phyloP scores from a whole-genome alignment of 2,888 invertebrate species.

The Acanthosoma haemorrhoidale region DNA sequence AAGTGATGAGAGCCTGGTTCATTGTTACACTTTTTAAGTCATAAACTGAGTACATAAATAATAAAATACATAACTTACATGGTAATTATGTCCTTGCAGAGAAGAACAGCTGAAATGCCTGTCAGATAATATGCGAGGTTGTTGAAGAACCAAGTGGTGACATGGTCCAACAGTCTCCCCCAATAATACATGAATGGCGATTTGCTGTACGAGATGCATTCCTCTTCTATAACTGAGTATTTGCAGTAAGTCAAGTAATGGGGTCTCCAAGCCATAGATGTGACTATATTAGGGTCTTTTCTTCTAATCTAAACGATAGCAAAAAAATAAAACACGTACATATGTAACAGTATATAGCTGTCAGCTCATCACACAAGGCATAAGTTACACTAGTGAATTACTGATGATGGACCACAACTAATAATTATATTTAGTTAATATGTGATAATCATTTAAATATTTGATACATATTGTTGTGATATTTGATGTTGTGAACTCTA shows the following conservation, averaged over 20 bases:
- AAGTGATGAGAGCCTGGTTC: too few species aligned
- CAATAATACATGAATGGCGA: constrained; percentile 50
- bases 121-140: constrained; percentile 54
- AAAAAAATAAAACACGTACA: too few species aligned
- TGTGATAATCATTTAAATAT: too few species aligned
- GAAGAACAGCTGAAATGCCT: constrained; percentile 61
- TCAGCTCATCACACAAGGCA: too few species aligned
- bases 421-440: neutral
- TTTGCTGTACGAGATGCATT: constrained; percentile 49
- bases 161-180: constrained; percentile 51
- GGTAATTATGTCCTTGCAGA: constrained; percentile 66
- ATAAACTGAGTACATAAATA: too few species aligned
- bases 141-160: constrained; percentile 57
- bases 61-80: constrained; percentile 51
- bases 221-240: constrained; percentile 54
- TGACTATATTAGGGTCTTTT: constrained; percentile 63
- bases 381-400: too few species aligned
- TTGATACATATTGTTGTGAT: too few species aligned
- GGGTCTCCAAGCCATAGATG: constrained; percentile 70
- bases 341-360: too few species aligned
- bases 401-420: too few species aligned
- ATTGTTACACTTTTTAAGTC: too few species aligned
- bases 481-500: too few species aligned
- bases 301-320: constrained; percentile 55
- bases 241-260: constrained; percentile 57